Evolutionary conservation across 1,140 invertebrate genomes (phyloP), one percentile per base, ranked within the genome.

Genomic region (Sycophila sp.): DNA sequence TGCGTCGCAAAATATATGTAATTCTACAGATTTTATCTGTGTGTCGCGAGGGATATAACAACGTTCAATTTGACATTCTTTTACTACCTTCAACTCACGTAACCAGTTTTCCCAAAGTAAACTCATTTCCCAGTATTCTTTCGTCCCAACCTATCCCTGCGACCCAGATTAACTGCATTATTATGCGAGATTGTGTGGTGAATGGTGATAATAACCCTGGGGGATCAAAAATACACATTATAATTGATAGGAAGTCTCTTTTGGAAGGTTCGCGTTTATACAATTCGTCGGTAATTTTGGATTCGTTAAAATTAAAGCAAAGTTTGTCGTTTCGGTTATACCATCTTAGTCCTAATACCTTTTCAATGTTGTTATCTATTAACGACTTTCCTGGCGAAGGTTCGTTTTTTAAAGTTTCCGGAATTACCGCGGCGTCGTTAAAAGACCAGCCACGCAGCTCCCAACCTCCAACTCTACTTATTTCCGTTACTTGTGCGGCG

Each of bases 181-280:
- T 5, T n/a, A 66, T 53, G n/a, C n/a, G 34, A 0, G 49, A 24
- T 7, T 42, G n/a, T 4, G 28, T 22, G 4, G 64, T 67, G 13
- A 67, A 56, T 3, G 51, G 53, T 11, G 36, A 6, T 6, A 67
- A 4, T 7, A 67, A 45, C 0, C 38, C 64, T 6, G 56, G 11
- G 1, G 51, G 64, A 30, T 55, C 42, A 19, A 40, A 66, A 53
- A 53, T n/a, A 0, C 49, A 66, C 32, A 42, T 55, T 28, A 56
- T 40, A 7, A 26, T 19, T 26, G 8, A n/a, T 24, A 55, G 19
- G 6, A 32, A 51, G 13, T 60, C 22, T 22, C 42, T 17, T 55
- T 55, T 55, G 11, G 51, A 28, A 17, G 51, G 51, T 19, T 47
- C 17, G 22, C 3, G n/a, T 34, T 36, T 58, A 5, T 15, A 42